Evolutionary conservation across 2,113 vertebrate genomes (phyloP), one percentile per base, ranked within the genome.

Genomic region (Petroica traversi): DNA sequence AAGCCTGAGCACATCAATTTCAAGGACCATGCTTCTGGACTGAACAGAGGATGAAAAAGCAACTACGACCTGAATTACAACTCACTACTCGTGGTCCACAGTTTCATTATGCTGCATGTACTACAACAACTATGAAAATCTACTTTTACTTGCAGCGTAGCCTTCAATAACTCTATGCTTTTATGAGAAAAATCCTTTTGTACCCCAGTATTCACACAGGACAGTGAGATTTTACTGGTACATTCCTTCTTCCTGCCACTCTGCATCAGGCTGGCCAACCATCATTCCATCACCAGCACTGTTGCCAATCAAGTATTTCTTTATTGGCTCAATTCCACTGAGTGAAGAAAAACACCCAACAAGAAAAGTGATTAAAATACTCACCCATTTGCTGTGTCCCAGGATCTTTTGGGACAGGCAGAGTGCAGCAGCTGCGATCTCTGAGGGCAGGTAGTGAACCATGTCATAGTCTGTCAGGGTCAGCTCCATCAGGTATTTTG

Each of bases 401-500:
- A 99, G 96, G 93, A 99, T 76, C 93, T 98, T 99, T 63, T 99
- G 99, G 28, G 99, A 98, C 26, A 99, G 97, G 91, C 98, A 99
- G 29, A 99, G 95, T 0, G 99, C 97, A 2, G 99, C 99, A 5
- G 99, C 99, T 3, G 99, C 99, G 0, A 99, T 88, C 97, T 98
- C 98, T 8, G 99, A 99, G 8, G 99, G 99, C 23, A 96, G 97
- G 17, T 98, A 98, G 82, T 99, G 99, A 18, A 99, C 99, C 99
- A 99, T 99, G 55, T 98, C 97, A 1, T 99, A 99, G 97, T 99
- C 99, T 5, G 98, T n/a, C 10, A 99, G 98, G 0, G 99, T 99
- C 97, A 99, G 95, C 95, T 99, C 99, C 98, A 99, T 99, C 45
- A 99, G 96, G 25, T 99, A 99, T 63, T 99, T 99, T 51, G 99